These are phyloP conservation scores for Passer domesticus DNA, from an alignment of 2,113 vertebrate species.

Conservation along the genomic window DNA sequence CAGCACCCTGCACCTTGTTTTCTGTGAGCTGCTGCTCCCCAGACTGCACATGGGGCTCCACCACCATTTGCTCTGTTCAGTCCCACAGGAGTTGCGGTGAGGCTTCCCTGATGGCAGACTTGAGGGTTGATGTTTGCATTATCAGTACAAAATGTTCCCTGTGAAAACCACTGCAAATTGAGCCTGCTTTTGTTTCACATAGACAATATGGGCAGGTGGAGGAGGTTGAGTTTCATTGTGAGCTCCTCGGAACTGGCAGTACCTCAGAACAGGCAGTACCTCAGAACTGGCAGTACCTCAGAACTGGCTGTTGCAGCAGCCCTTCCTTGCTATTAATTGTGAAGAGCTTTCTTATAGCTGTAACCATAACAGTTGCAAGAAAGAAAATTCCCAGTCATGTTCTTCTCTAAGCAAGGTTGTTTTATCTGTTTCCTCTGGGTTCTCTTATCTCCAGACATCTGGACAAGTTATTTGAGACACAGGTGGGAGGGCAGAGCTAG, in stretches of 20 bases:
- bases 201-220: accelerated
- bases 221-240: not conserved
- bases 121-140: not conserved
- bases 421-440: not conserved
- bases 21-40: not conserved
- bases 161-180: not conserved
- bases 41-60: not conserved
- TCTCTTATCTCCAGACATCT: not conserved
- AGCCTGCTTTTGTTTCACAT: not conserved
- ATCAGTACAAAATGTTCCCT: not conserved
- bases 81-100: not conserved
- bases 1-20: not conserved
- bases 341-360: not conserved
- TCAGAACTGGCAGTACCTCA: not conserved
- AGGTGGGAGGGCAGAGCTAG: not conserved
- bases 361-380: not conserved
- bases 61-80: not conserved
- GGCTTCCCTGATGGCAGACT: not conserved
- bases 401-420: not conserved
- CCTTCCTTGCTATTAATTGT: not conserved
- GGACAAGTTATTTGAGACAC: not conserved
- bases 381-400: not conserved
- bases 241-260: not conserved
- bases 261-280: not conserved
- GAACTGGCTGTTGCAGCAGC: not conserved